These are phyloP conservation scores for Lutjanus argentimaculatus DNA, from an alignment of 2,797 vertebrate species.

Conservation along the genomic window DNA sequence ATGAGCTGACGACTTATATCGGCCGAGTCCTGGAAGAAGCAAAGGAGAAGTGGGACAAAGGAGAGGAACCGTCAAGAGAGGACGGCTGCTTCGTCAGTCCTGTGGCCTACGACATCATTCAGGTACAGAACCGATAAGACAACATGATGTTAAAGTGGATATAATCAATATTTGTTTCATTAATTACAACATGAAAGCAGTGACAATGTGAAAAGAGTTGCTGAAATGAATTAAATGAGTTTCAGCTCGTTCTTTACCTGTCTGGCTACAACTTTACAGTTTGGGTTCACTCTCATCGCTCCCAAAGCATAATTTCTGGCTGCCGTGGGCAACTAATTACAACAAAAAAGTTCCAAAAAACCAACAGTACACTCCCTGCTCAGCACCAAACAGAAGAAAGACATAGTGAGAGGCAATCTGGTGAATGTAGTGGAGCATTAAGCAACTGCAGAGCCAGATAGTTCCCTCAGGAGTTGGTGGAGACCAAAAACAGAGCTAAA, in stretches of 20 bases:
- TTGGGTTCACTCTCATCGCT: too few species aligned
- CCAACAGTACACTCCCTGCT: background rate
- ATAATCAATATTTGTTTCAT: too few species aligned
- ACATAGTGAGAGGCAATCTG: background rate
- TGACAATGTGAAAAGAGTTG: background rate
- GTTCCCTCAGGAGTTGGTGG: background rate
- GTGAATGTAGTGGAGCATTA: background rate
- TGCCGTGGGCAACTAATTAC: too few species aligned
- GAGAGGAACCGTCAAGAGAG: slow-evolving; percentile 78
- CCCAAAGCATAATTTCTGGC: too few species aligned
- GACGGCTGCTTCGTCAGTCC: slow-evolving; percentile 86
- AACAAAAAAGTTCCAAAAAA: background rate
- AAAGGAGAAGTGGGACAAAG: slow-evolving; percentile 80
- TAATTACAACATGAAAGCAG: too few species aligned
- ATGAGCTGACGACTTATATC: slow-evolving; percentile 76
- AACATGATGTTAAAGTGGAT: background rate
- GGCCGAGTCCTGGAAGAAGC: slow-evolving; percentile 81
- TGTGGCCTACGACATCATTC: slow-evolving; percentile 89
- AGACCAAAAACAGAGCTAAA: background rate
- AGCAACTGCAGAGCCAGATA: background rate
- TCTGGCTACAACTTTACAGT: too few species aligned
- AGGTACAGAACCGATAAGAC: slow-evolving; percentile 71
- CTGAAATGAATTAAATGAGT: too few species aligned
- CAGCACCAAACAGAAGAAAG: background rate
- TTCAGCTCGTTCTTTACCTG: too few species aligned